Evolutionary conservation across 1,140 invertebrate genomes (phyloP).

Genomic region (Drosophila teissieri): DNA sequence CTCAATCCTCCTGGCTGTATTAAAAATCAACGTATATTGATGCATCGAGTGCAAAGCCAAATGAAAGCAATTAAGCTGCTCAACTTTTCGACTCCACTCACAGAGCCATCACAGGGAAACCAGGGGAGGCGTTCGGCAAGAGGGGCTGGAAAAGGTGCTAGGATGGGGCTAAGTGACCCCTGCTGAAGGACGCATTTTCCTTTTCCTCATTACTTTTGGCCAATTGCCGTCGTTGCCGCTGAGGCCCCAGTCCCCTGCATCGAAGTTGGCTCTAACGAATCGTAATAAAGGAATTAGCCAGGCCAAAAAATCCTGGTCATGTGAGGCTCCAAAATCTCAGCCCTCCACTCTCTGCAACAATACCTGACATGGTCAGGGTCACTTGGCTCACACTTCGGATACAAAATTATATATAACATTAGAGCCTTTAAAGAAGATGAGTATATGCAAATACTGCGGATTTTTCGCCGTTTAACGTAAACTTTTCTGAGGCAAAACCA

Average conservation of each 20-base stretch:
- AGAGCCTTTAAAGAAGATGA: neutral
- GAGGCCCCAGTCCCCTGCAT: conserved; percentile 11
- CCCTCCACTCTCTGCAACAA: neutral
- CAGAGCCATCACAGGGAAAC: neutral
- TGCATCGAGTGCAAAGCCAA: conserved; percentile 59
- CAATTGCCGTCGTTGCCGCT: conserved; percentile 55
- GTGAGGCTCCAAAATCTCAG: neutral
- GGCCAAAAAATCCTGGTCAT: conserved; percentile 20
- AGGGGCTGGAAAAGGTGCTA: neutral
- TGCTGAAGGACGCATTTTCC: conserved; percentile 47
- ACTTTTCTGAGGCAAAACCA: no score
- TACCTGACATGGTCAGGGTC: conserved; percentile 12
- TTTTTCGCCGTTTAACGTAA: no score
- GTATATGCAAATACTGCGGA: no score
- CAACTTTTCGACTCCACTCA: conserved; percentile 39
- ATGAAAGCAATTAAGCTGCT: conserved; percentile 80
- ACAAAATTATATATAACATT: neutral
- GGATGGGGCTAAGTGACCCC: neutral
- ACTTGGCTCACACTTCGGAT: neutral
- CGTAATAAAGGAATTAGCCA: conserved; percentile 73
- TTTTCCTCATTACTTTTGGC: conserved; percentile 62
- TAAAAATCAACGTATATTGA: conserved; percentile 81
- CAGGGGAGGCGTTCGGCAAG: neutral
- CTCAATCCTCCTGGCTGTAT: conserved; percentile 28
- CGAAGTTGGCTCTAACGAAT: conserved; percentile 63